Conservation (phyloP, 2,113 vertebrate species). For the Notechis scutatus region DNA sequence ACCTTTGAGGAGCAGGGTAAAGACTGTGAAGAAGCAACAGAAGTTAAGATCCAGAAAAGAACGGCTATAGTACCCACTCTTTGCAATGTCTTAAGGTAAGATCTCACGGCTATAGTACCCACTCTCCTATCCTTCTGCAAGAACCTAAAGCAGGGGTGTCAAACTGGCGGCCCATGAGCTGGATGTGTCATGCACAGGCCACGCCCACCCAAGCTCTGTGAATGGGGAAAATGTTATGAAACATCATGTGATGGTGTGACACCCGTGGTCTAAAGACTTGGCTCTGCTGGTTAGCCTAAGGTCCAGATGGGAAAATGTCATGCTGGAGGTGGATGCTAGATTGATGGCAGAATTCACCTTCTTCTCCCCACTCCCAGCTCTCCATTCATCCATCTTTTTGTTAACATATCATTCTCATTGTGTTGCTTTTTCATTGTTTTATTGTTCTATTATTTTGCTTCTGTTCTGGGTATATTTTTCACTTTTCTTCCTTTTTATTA, state of each 20-base stretch:
- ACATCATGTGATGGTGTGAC: no score
- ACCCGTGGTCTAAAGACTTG: not conserved
- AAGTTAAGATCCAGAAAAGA: not conserved
- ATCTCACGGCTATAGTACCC: no score
- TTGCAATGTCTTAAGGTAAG: not conserved
- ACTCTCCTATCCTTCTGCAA: not conserved
- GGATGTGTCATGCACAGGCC: no score
- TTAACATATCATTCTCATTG: not conserved
- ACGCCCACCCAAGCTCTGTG: no score
- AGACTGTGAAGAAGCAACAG: not conserved
- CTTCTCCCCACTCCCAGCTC: not conserved
- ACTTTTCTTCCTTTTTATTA: not conserved
- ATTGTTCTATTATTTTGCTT: not conserved
- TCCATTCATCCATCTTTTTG: not conserved
- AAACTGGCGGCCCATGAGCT: no score
- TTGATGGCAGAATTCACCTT: not conserved
- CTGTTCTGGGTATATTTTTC: not conserved
- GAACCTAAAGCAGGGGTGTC: not conserved
- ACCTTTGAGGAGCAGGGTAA: not conserved
- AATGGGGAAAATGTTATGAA: no score
- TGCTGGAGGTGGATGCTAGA: not conserved
- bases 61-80: no score
- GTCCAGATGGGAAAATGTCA: not conserved
- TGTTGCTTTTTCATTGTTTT: not conserved
- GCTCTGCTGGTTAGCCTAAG: not conserved